Percentiles rank a stretch among this genome's conserved stretches.
phyloP scores from a whole-genome alignment of 2,888 invertebrate genomes.

The Phania funesta region DNA sequence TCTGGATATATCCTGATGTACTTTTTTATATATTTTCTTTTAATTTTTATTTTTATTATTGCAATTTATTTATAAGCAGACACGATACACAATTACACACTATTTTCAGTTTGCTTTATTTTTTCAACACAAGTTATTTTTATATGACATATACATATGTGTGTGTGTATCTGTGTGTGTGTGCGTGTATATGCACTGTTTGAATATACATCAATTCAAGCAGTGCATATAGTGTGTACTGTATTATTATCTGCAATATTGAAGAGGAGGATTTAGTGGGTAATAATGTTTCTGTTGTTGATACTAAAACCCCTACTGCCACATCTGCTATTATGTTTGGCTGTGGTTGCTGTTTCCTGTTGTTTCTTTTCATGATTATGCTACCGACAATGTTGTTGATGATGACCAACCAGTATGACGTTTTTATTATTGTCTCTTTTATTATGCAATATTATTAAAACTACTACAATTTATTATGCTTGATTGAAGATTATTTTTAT shows the following conservation, averaged over 20 bases:
- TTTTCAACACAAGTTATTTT: background rate
- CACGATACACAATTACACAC: constrained; percentile 18
- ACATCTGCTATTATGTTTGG: background rate
- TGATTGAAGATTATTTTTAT: constrained; percentile 59
- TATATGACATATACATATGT: background rate
- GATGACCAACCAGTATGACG: constrained; percentile 9
- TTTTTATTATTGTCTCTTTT: constrained; percentile 31
- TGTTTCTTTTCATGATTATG: background rate
- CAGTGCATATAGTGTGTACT: background rate
- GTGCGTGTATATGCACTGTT: background rate
- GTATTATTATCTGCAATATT: background rate
- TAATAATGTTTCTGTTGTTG: constrained; percentile 36
- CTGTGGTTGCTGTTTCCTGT: background rate
- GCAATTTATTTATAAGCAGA: constrained; percentile 21
- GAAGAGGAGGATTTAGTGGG: constrained; percentile 41
- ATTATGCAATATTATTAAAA: constrained; percentile 45
- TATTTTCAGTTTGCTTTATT: background rate
- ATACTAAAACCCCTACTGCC: background rate
- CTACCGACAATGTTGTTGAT: constrained; percentile 2
- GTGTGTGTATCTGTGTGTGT: background rate
- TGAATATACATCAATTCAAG: too few relatives aligned
- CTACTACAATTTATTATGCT: constrained; percentile 45
- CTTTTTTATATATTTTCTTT: background rate
- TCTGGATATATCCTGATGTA: constrained; percentile 1
- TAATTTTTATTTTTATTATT: background rate